These are phyloP conservation scores for Spilarctia lutea DNA, from an alignment of 2,888 invertebrate species.

Conservation along the genomic window DNA sequence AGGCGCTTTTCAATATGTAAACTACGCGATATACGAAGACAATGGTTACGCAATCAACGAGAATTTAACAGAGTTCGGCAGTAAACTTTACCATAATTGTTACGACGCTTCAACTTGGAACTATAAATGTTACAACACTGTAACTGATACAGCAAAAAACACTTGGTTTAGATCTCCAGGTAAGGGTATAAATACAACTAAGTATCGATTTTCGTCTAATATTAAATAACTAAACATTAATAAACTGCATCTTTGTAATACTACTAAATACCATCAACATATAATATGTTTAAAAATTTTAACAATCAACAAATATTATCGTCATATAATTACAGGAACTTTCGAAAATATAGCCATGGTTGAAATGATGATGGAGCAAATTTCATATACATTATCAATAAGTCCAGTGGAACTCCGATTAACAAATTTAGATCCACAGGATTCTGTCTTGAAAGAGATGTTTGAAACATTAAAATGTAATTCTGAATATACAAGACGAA, in stretches of 20 bases:
- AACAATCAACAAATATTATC: neutral
- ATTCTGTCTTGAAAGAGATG: slow-evolving; percentile 70
- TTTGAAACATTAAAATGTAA: slow-evolving; percentile 81
- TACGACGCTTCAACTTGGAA: slow-evolving; percentile 61
- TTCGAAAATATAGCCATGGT: slow-evolving; percentile 71
- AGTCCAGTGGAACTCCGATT: slow-evolving; percentile 86
- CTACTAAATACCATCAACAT: neutral
- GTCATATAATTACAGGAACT: slow-evolving; percentile 22
- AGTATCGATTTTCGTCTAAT: neutral
- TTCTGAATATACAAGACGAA: slow-evolving; percentile 83
- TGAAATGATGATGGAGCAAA: slow-evolving; percentile 88
- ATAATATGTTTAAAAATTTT: too few relatives aligned
- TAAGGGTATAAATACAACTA: slow-evolving; percentile 22
- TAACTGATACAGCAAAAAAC: slow-evolving; percentile 63
- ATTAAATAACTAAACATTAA: too few relatives aligned
- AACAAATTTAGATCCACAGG: slow-evolving; percentile 60
- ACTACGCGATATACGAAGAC: slow-evolving; percentile 76
- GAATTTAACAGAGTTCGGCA: slow-evolving; percentile 40
- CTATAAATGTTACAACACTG: slow-evolving; percentile 51
- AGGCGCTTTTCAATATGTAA: slow-evolving; percentile 81
- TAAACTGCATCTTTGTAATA: too few relatives aligned
- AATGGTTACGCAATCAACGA: slow-evolving; percentile 70
- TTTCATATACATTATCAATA: slow-evolving; percentile 79
- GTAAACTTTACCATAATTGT: slow-evolving; percentile 55
- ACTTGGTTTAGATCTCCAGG: slow-evolving; percentile 66